Evolutionary conservation across 1,140 invertebrate genomes (phyloP), one percentile per base, ranked within the genome.

Genomic region (Lutraria rhynchaena): DNA sequence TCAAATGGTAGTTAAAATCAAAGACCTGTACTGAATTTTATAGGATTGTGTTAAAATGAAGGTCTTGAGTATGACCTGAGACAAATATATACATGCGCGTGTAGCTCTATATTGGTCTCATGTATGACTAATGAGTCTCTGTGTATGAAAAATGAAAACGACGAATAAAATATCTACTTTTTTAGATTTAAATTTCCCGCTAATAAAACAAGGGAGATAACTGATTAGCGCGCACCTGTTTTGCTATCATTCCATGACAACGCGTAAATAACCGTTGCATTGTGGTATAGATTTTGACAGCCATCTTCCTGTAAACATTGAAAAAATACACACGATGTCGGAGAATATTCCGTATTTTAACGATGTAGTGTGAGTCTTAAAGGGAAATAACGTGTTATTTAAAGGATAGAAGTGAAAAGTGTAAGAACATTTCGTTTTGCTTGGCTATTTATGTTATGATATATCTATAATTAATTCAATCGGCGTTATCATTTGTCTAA

Each of bases 271-370:
- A 29, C 27, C 44, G 27, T 4, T 13, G 63, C 19, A 67, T 67
- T 67, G 27, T 67, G 63, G 63, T 37, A 67, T 67, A 49, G 44
- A 67, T 46, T 67, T 49, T 31, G 63, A 41, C 63, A 67, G 63
- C 63, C 63, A 67, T 67, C 63, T 67, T 67, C 63, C 63, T 67
- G 63, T 67, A 31, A 49, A 67, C 37, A 41, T 67, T 49, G 63
- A 46, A 46, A 37, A 46, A 46, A 27, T 41, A 46, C 49, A 41
- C 44, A 46, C 41, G n/a, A 35, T 27, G 24, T 46, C 41, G 27
- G 31, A 33, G 13, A 35, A 19, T 15, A 61, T 17, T 17, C 5
- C 17, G 44, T 49, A n/a, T 67, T 67, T 19, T 41, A 3, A 19
- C 9, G 15, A 31, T 11, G 19, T 19, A 35, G n/a, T 33, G 31